A percentile compares a stretch with the other conserved stretches of the same genome.
Conservation (phyloP, 2,888 invertebrate genomes). For the Oligia strigilis region DNA sequence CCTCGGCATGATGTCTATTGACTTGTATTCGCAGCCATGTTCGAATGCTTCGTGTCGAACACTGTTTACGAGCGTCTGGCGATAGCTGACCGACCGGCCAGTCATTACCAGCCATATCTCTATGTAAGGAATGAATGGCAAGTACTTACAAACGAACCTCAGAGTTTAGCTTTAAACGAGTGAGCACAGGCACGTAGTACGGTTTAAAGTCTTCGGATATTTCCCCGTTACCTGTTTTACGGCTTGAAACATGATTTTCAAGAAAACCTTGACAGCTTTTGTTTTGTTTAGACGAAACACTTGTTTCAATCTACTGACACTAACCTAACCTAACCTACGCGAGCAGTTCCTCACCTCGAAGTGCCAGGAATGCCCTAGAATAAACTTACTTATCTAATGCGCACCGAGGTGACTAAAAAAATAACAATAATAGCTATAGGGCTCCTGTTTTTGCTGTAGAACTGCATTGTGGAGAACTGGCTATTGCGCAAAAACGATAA, state of each 20-base stretch:
- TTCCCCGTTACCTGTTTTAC: conserved; percentile 82
- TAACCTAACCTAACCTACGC: neutral
- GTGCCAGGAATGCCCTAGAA: conserved; percentile 49
- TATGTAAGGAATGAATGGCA: conserved; percentile 87
- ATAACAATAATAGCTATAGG: conserved; percentile 79
- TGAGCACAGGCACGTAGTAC: conserved; percentile 83
- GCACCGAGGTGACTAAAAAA: conserved; percentile 70
- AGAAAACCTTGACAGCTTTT: conserved; percentile 69
- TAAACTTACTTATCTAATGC: conserved; percentile 60
- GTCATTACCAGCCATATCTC: conserved; percentile 89
- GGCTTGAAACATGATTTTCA: conserved; percentile 76
- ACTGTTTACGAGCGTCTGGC: conserved; percentile 87
- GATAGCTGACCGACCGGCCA: conserved; percentile 84
- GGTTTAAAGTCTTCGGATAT: conserved; percentile 75
- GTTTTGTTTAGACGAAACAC: conserved; percentile 48
- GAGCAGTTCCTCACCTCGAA: conserved; percentile 32
- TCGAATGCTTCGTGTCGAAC: conserved; percentile 85
- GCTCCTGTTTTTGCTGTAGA: conserved; percentile 79
- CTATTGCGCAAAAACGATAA: conserved; percentile 86
- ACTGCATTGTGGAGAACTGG: conserved; percentile 83
- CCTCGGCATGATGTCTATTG: conserved; percentile 84
- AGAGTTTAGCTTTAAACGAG: conserved; percentile 82
- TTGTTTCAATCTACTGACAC: conserved; percentile 43
- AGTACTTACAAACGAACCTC: conserved; percentile 84
- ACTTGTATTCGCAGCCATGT: conserved; percentile 85